phyloP scores from a whole-genome alignment of 1,140 invertebrate species.

The Drosophila melanica region DNA sequence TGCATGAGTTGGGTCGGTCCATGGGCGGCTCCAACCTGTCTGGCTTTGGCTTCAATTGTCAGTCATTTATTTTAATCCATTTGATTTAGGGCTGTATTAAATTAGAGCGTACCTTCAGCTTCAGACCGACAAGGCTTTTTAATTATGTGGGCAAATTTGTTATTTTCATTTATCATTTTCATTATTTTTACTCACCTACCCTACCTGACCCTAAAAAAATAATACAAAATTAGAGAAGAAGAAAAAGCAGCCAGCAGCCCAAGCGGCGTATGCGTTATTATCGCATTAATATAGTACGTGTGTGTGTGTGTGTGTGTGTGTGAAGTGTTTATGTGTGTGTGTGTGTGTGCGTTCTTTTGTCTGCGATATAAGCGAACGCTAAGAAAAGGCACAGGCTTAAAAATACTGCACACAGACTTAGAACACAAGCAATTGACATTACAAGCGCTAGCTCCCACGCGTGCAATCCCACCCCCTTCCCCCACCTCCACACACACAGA shows the following conservation, averaged over 20 bases:
- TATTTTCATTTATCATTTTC: constrained; percentile 53
- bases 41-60: neutral
- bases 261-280: constrained; percentile 65
- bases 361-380: constrained; percentile 20
- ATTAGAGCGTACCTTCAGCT: neutral
- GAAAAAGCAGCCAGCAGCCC: constrained; percentile 19
- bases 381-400: constrained; percentile 74
- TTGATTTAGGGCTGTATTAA: constrained; percentile 23
- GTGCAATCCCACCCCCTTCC: neutral
- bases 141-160: constrained; percentile 59
- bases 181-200: constrained; percentile 36
- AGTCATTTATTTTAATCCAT: constrained; percentile 29
- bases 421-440: constrained; percentile 73
- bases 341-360: constrained; percentile 40
- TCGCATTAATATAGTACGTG: constrained; percentile 54
- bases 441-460: constrained; percentile 68
- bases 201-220: constrained; percentile 21
- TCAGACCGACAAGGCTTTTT: constrained; percentile 15
- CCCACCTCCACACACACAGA: neutral
- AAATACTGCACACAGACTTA: constrained; percentile 60
- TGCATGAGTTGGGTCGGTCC: neutral
- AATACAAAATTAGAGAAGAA: constrained; percentile 9
- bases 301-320: constrained; percentile 12
- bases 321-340: constrained; percentile 4
- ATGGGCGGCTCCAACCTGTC: neutral